Evolutionary conservation across 2,113 vertebrate genomes (phyloP).

Genomic region (Capreolus pygargus): DNA sequence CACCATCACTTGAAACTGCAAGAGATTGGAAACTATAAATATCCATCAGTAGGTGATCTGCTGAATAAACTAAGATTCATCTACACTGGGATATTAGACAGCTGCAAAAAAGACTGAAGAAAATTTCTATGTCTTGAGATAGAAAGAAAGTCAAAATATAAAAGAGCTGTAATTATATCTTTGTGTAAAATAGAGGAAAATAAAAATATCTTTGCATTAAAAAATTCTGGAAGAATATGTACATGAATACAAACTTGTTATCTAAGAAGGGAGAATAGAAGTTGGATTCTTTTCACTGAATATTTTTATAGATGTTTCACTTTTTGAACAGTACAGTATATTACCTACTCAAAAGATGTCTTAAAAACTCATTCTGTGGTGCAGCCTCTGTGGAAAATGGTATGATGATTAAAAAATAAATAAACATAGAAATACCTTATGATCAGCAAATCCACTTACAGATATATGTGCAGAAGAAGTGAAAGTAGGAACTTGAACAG

Average conservation of each 20-base stretch:
- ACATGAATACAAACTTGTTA: not conserved
- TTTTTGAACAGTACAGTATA: not conserved
- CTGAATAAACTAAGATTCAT: conserved; percentile 13
- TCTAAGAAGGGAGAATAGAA: not conserved
- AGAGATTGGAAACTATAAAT: not conserved
- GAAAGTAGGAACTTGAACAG: not conserved
- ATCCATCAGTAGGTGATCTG: not conserved
- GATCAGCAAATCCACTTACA: conserved; percentile 2
- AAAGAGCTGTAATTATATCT: not conserved
- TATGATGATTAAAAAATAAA: not conserved
- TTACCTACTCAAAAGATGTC: not conserved
- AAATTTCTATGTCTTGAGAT: not conserved
- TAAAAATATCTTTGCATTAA: not conserved
- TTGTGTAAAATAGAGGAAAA: not conserved
- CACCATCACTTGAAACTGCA: not conserved
- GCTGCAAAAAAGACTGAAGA: not conserved
- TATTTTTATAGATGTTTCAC: not conserved
- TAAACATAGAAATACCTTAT: not conserved
- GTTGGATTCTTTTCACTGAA: not conserved
- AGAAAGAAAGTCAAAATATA: not conserved
- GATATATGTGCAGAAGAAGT: not conserved
- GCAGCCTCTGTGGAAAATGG: not conserved
- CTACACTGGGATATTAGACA: not conserved
- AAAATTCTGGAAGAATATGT: not conserved
- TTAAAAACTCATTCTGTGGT: not conserved